phyloP scores from a whole-genome alignment of 2,797 vertebrate genomes.

The Tamandua tetradactyla region DNA sequence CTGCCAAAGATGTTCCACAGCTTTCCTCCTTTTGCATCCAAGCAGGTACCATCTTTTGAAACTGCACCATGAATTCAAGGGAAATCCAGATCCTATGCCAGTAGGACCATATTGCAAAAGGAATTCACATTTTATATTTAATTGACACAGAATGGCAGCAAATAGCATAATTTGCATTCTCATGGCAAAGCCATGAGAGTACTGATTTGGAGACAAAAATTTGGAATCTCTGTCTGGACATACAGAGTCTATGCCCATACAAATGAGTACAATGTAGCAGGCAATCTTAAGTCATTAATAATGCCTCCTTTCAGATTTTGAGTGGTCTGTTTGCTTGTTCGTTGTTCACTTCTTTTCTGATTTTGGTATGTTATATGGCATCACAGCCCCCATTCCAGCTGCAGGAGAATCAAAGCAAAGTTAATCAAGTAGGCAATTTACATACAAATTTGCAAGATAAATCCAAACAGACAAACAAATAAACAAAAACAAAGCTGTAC shows the following conservation, averaged over 20 bases:
- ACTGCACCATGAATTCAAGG: conserved; percentile 38
- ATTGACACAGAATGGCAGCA: conserved; percentile 58
- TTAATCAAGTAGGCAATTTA: conserved; percentile 65
- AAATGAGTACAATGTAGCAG: conserved; percentile 25
- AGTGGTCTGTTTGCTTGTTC: conserved; percentile 53
- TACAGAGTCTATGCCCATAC: background rate
- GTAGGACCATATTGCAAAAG: conserved; percentile 56
- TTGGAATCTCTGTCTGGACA: conserved; percentile 42
- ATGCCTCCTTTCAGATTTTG: conserved; percentile 41
- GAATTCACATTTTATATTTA: conserved; percentile 70
- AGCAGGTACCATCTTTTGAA: conserved; percentile 58
- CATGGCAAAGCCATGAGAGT: conserved; percentile 22
- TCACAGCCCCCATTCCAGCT: background rate
- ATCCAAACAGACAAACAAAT: background rate
- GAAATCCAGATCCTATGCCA: conserved; percentile 54
- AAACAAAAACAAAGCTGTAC: background rate
- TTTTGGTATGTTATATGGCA: conserved; percentile 12
- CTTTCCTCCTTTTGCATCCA: background rate
- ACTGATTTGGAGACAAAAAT: conserved; percentile 49
- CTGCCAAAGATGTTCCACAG: background rate
- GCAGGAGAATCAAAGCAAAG: conserved; percentile 43
- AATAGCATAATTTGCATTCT: conserved; percentile 70
- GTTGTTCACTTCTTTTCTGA: conserved; percentile 56
- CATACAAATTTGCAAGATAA: conserved; percentile 54
- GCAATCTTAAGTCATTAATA: conserved; percentile 14